These are phyloP conservation scores for Catalaphyllia jardinei DNA, from an alignment of 64 coral and sea anemone species.

Conservation along the genomic window DNA sequence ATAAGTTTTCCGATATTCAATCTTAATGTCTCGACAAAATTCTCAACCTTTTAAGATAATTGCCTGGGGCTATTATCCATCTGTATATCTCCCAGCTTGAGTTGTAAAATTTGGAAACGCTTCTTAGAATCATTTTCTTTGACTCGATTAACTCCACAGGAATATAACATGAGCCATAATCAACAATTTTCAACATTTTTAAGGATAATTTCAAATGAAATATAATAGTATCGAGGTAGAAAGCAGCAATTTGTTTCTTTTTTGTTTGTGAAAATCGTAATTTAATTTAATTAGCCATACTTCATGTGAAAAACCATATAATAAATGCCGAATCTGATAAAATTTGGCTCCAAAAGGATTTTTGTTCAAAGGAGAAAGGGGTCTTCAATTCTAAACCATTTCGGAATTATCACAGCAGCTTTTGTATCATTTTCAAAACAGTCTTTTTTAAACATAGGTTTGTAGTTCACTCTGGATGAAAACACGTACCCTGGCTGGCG, in stretches of 20 bases:
- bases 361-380: no score
- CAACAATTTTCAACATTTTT: neutral
- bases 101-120: neutral
- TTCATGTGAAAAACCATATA: no score
- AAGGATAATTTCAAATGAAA: neutral
- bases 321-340: no score
- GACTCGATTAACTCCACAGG: neutral
- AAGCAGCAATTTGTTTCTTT: neutral
- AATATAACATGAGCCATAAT: neutral
- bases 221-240: neutral
- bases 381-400: no score
- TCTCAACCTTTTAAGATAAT: neutral
- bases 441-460: no score
- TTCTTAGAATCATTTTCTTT: neutral
- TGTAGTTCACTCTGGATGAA: no score
- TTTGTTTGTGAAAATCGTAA: no score
- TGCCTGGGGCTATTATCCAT: neutral
- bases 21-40: neutral
- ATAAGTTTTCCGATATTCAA: neutral
- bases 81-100: neutral
- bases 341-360: no score
- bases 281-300: no score
- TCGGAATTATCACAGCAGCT: no score
- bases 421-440: no score
- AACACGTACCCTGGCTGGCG: no score